Conservation (phyloP, 2,888 invertebrate species). For the Eumerus sabulonum region DNA sequence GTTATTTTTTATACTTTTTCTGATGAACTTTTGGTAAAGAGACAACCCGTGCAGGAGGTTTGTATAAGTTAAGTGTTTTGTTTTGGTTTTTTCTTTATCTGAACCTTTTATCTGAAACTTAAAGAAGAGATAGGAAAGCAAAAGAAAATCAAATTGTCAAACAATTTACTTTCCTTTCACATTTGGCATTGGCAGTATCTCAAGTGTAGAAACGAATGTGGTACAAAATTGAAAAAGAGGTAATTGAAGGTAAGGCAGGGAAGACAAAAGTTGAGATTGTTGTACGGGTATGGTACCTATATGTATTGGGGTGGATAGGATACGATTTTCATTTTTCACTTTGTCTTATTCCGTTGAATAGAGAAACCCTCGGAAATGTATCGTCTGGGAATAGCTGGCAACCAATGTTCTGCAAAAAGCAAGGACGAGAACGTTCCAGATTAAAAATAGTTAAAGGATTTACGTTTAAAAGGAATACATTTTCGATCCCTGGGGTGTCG, state of each 20-base stretch:
- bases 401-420: too few species aligned
- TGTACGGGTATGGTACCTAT: constrained; percentile 47
- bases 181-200: constrained; percentile 38
- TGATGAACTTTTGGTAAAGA: constrained; percentile 10
- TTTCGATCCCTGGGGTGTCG: too few species aligned
- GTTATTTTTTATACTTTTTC: constrained; percentile 27
- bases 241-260: constrained; percentile 37
- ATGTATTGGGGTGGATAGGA: constrained; percentile 20
- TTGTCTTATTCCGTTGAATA: too few species aligned
- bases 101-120: constrained; percentile 41
- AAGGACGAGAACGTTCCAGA: too few species aligned
- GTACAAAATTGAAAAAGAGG: background rate
- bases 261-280: constrained; percentile 65
- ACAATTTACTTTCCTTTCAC: constrained; percentile 53
- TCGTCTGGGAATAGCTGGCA: too few species aligned
- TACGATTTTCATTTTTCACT: too few species aligned
- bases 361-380: too few species aligned
- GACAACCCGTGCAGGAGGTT: constrained; percentile 28
- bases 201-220: constrained; percentile 11
- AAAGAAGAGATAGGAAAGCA: too few species aligned
- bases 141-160: constrained; percentile 64
- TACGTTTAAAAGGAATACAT: too few species aligned
- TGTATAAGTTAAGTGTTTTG: background rate
- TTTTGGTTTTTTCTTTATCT: constrained; percentile 41
- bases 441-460: too few species aligned